A percentile compares a stretch with the other conserved stretches of the same genome.
phyloP scores from a whole-genome alignment of 1,140 invertebrate species.

The Lordiphosa stackelbergi region DNA sequence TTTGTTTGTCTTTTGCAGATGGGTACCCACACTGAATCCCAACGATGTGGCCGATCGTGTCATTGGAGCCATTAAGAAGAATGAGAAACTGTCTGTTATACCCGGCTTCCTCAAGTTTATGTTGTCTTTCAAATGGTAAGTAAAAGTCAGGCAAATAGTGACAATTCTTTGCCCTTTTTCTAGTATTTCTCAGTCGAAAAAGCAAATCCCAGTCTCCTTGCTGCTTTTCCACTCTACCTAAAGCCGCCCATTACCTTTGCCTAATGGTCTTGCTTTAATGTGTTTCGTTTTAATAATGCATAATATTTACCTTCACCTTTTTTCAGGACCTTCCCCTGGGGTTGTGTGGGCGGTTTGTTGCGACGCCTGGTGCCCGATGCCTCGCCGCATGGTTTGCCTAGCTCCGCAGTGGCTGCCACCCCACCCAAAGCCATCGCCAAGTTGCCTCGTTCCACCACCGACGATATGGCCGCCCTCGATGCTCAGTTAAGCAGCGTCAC shows the following conservation, averaged over 20 bases:
- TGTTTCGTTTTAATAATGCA: conserved; percentile 71
- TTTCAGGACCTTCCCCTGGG: conserved; percentile 83
- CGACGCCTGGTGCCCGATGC: conserved; percentile 82
- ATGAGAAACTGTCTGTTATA: conserved; percentile 87
- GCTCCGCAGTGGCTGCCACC: conserved; percentile 23
- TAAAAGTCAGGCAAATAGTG: neutral
- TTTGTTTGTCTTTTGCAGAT: conserved; percentile 78
- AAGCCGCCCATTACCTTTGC: conserved; percentile 35
- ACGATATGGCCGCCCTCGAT: conserved; percentile 57
- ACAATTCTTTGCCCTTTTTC: too few species aligned
- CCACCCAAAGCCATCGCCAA: conserved; percentile 23
- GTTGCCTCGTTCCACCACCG: conserved; percentile 16
- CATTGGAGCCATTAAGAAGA: conserved; percentile 87
- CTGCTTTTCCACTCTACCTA: neutral
- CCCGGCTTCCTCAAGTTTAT: conserved; percentile 85
- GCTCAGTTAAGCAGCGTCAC: conserved; percentile 55
- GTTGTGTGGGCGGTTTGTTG: conserved; percentile 81
- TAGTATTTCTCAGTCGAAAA: too few species aligned
- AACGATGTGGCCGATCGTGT: conserved; percentile 92
- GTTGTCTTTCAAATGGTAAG: conserved; percentile 84
- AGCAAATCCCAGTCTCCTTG: conserved; percentile 12
- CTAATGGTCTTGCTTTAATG: conserved; percentile 67
- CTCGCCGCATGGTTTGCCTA: conserved; percentile 78
- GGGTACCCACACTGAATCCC: conserved; percentile 89
- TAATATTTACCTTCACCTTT: conserved; percentile 65